phyloP scores from a whole-genome alignment of 2,888 invertebrate species.

The Netelia melanura region DNA sequence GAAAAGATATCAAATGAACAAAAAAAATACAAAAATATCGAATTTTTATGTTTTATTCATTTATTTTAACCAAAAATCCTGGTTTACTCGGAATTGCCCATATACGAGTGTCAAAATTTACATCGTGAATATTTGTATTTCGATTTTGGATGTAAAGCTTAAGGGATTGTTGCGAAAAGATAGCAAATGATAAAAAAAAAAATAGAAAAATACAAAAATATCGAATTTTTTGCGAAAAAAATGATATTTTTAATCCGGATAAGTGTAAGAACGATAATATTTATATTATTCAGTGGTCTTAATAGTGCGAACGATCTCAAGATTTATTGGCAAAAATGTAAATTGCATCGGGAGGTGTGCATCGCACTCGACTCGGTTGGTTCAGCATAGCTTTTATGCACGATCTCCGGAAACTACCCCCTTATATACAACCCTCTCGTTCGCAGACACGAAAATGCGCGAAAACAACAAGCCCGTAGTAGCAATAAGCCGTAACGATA shows the following conservation, averaged over 20 bases:
- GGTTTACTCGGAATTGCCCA: neutral
- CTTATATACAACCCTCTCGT: neutral
- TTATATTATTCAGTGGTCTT: neutral
- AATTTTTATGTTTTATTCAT: neutral
- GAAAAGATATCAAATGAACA: neutral
- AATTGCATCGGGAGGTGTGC: slow-evolving; percentile 29
- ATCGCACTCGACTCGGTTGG: slow-evolving; percentile 22
- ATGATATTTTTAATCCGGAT: neutral
- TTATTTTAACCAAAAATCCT: neutral
- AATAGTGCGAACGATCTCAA: neutral
- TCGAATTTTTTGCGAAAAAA: neutral
- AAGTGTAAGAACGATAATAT: neutral
- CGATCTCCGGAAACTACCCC: slow-evolving; percentile 29
- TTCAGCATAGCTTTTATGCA: slow-evolving; percentile 55
- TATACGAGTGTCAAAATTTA: neutral
- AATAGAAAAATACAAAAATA: neutral
- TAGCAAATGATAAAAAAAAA: neutral
- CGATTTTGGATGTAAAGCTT: neutral
- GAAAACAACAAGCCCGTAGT: slow-evolving; percentile 57
- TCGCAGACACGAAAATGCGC: slow-evolving; percentile 35
- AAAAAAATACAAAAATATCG: neutral
- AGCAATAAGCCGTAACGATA: slow-evolving; percentile 72
- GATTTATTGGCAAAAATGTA: slow-evolving; percentile 41
- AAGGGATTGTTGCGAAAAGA: neutral
- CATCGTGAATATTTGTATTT: neutral